Evolutionary conservation across 2,888 invertebrate genomes (phyloP), one percentile per base, ranked within the genome.

Genomic region (Nysson spinosus): DNA sequence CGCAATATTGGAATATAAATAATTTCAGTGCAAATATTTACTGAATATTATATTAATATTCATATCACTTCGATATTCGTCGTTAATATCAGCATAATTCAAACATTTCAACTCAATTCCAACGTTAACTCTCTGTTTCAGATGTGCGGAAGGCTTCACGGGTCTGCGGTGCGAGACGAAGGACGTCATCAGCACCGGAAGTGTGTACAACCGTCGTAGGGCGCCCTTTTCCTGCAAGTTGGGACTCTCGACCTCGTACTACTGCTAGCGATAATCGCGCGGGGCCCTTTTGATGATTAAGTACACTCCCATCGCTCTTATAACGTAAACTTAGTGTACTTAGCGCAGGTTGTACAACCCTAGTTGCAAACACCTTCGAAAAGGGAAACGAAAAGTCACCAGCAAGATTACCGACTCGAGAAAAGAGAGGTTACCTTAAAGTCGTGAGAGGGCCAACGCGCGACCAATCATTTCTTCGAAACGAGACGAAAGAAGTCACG

Each of bases 81-180:
- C n/a, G n/a, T n/a, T n/a, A n/a, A n/a, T n/a, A n/a, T n/a, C n/a
- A n/a, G 24, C 24, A 24, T 9, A 7, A 2, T 7, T 24, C 9
- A 24, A 5, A 6, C 43, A 3, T 12, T 26, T 11, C 1, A 7
- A 32, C 40, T 6, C 11, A 50, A 24, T n/a, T 24, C 12, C 3
- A 7, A 28, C 16, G 9, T 46, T 34, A 28, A 11, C 6, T 55
- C 28, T 62, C 43, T 82, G 78, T 89, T 91, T 9, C 90, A 94
- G 94, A 89, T 95, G 94, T 89, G 92, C 92, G 79, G 93, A 93
- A 87, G 94, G 93, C 85, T 94, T 92, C 91, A 92, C 91, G 86
- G 94, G 94, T 83, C 91, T 91, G 87, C 91, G 93, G 84, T 95
- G 95, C 89, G 93, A 93, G 89, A 91, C 91, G 88, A 94, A 95